These are phyloP conservation scores for Cyprinus carpio DNA, from an alignment of 2,113 vertebrate species.

Conservation along the genomic window DNA sequence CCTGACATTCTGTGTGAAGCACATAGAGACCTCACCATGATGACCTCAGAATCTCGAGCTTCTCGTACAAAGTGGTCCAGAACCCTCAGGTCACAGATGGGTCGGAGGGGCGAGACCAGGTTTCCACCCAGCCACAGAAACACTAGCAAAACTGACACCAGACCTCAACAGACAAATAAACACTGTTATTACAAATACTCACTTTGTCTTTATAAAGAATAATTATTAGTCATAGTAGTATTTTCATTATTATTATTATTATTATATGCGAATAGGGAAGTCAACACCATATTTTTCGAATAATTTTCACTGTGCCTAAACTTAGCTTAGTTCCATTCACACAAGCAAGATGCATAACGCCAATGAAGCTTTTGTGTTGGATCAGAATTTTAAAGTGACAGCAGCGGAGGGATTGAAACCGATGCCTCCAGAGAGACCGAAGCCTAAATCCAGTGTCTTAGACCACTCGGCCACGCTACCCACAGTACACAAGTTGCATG, in stretches of 20 bases:
- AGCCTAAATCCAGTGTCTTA: slow-evolving; percentile 63
- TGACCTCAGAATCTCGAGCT: slow-evolving; percentile 66
- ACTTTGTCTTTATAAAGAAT: not conserved
- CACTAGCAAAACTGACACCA: slow-evolving; percentile 60
- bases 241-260: no score
- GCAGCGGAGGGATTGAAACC: slow-evolving; percentile 63
- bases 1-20: not conserved
- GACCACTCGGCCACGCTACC: slow-evolving; percentile 56
- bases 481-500: no score
- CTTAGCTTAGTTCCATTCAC: not conserved
- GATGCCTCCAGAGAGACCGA: slow-evolving; percentile 63
- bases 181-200: not conserved
- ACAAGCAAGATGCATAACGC: not conserved
- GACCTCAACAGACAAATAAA: slow-evolving; percentile 44
- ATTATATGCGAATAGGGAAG: no score
- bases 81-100: slow-evolving; percentile 71
- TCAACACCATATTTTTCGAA: no score
- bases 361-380: no score
- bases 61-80: slow-evolving; percentile 72
- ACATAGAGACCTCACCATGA: slow-evolving; percentile 62
- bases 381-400: not conserved
- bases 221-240: no score
- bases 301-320: not conserved
- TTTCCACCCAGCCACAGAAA: slow-evolving; percentile 54
- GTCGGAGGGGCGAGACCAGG: slow-evolving; percentile 46